phyloP scores from a whole-genome alignment of 2,113 vertebrate species.

The Aleadryas rufinucha region DNA sequence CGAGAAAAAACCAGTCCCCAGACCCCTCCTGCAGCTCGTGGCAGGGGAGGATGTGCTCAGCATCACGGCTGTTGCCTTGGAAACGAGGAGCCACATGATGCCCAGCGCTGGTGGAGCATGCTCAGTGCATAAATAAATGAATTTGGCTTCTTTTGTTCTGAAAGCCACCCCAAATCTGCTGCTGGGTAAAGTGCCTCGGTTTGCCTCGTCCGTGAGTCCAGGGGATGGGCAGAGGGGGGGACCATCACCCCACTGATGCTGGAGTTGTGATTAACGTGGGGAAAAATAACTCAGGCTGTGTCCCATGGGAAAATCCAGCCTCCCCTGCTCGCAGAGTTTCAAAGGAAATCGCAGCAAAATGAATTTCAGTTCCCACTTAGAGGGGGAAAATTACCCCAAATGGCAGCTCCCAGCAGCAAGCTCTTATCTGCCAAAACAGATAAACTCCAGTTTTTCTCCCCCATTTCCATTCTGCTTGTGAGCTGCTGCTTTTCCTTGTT shows the following conservation, averaged over 20 bases:
- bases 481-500: neutral
- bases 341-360: constrained; percentile 45
- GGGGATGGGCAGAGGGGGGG: constrained; percentile 43
- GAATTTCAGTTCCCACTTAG: neutral
- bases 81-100: constrained; percentile 54
- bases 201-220: constrained; percentile 35
- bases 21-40: neutral
- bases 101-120: constrained; percentile 62
- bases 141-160: constrained; percentile 72
- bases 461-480: neutral
- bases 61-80: constrained; percentile 64
- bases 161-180: constrained; percentile 64
- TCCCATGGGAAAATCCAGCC: constrained; percentile 74
- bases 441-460: neutral
- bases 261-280: constrained; percentile 49
- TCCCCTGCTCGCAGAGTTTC: constrained; percentile 54
- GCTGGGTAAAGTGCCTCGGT: constrained; percentile 64
- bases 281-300: constrained; percentile 58
- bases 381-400: constrained; percentile 41
- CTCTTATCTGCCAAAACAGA: constrained; percentile 41
- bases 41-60: constrained; percentile 13
- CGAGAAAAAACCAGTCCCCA: neutral
- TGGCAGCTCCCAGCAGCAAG: constrained; percentile 34
- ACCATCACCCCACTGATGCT: neutral
- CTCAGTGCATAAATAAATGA: constrained; percentile 73